A percentile compares a stretch with the other conserved stretches of the same genome.
These are phyloP conservation scores for Colletes latitarsis DNA, from an alignment of 1,140 invertebrate species.

Conservation along the genomic window DNA sequence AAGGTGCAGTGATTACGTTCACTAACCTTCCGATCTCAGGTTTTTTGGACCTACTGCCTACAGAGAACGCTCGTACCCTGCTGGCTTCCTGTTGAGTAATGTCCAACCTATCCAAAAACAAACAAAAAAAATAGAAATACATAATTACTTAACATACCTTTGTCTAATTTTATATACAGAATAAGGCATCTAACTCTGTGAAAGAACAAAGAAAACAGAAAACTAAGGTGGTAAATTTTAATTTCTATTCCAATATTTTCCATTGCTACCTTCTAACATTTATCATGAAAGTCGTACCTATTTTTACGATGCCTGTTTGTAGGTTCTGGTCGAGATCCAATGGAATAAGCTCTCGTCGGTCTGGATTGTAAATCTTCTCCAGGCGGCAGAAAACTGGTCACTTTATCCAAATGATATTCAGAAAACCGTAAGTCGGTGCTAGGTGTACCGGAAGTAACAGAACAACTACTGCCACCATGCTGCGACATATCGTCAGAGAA, in stretches of 20 bases:
- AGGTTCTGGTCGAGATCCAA: slow-evolving; percentile 89
- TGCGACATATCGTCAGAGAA: slow-evolving; percentile 82
- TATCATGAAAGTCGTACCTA: slow-evolving; percentile 60
- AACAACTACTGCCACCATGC: slow-evolving; percentile 84
- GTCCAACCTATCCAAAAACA: slow-evolving; percentile 73
- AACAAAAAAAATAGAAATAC: neutral
- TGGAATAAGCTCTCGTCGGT: slow-evolving; percentile 91
- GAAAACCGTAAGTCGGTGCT: slow-evolving; percentile 84
- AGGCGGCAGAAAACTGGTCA: slow-evolving; percentile 83
- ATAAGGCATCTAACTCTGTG: too few relatives aligned
- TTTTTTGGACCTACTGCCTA: slow-evolving; percentile 85
- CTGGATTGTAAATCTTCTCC: slow-evolving; percentile 84
- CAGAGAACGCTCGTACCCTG: slow-evolving; percentile 86
- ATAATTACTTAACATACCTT: neutral
- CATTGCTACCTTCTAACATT: neutral
- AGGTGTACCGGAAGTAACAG: slow-evolving; percentile 88
- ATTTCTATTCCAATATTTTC: neutral
- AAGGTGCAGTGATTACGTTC: slow-evolving; percentile 83
- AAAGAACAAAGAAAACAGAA: too few relatives aligned
- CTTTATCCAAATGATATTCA: slow-evolving; percentile 86
- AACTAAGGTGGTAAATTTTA: neutral
- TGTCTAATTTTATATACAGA: neutral
- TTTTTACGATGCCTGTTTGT: slow-evolving; percentile 78
- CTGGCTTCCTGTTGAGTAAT: slow-evolving; percentile 76
- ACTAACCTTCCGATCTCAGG: slow-evolving; percentile 76